A percentile compares a stretch with the other conserved stretches of the same genome.
Evolutionary conservation across 2,888 invertebrate genomes (phyloP).

Genomic region (Apamea monoglypha): DNA sequence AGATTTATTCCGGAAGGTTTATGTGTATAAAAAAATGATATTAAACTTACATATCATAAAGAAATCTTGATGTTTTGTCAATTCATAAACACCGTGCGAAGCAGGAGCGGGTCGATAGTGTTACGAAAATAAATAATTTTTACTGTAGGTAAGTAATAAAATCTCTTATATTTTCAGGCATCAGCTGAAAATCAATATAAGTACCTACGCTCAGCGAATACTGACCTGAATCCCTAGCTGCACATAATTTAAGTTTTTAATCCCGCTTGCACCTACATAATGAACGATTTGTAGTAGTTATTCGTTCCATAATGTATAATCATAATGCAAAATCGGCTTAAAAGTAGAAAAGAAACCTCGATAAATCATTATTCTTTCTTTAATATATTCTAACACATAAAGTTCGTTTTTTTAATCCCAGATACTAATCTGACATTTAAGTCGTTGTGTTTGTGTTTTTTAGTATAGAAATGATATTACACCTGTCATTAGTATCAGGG

Average conservation of each 20-base stretch:
- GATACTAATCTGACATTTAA: too few species aligned
- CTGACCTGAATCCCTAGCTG: constrained; percentile 2
- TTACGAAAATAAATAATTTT: neutral
- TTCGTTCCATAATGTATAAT: neutral
- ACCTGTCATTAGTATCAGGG: too few species aligned
- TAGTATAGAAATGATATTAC: too few species aligned
- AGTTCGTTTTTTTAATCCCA: too few species aligned
- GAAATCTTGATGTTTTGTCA: neutral
- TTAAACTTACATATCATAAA: neutral
- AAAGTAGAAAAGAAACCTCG: neutral
- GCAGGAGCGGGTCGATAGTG: too few species aligned
- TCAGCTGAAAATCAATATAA: constrained; percentile 13
- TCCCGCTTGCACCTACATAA: neutral
- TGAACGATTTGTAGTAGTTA: neutral
- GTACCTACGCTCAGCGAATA: neutral
- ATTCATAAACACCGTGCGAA: neutral
- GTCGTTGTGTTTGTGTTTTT: too few species aligned
- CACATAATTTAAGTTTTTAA: constrained; percentile 23
- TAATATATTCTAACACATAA: neutral
- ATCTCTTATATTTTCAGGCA: neutral
- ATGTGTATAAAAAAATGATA: neutral
- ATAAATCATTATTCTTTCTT: neutral
- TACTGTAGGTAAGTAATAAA: neutral
- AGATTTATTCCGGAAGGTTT: neutral
- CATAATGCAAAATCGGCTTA: neutral